Evolutionary conservation across 2,888 invertebrate species (phyloP).

Genomic region (Amblyteles armatorius): DNA sequence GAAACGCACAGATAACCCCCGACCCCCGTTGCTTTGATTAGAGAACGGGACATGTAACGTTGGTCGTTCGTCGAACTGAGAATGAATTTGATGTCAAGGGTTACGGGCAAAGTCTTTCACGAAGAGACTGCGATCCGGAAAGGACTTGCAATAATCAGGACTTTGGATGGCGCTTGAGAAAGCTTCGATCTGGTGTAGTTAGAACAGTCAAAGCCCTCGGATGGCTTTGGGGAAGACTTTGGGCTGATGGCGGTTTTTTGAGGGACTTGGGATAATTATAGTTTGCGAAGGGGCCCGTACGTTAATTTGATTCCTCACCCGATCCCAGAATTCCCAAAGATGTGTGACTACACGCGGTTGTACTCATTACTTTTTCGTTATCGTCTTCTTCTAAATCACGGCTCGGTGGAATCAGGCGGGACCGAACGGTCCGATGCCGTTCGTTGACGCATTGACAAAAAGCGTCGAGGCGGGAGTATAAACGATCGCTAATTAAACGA

Average conservation of each 20-base stretch:
- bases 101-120: background rate
- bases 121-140: too few relatives aligned
- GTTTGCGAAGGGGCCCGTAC: too few relatives aligned
- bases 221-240: too few relatives aligned
- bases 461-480: constrained; percentile 71
- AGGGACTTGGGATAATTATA: too few relatives aligned
- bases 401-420: constrained; percentile 60
- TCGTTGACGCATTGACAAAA: constrained; percentile 64
- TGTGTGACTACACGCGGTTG: too few relatives aligned
- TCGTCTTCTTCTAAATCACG: constrained; percentile 35
- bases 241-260: too few relatives aligned
- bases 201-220: too few relatives aligned
- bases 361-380: constrained; percentile 14
- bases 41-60: background rate
- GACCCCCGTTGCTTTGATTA: background rate
- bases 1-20: constrained; percentile 73
- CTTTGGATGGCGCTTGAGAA: too few relatives aligned
- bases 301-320: too few relatives aligned
- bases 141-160: too few relatives aligned
- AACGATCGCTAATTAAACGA: constrained; percentile 78
- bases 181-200: too few relatives aligned
- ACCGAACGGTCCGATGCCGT: constrained; percentile 50
- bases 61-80: constrained; percentile 1
- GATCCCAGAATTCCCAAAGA: too few relatives aligned
- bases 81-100: constrained; percentile 42